Conservation (phyloP, 2,113 vertebrate genomes). For the Actinemys pallida region DNA sequence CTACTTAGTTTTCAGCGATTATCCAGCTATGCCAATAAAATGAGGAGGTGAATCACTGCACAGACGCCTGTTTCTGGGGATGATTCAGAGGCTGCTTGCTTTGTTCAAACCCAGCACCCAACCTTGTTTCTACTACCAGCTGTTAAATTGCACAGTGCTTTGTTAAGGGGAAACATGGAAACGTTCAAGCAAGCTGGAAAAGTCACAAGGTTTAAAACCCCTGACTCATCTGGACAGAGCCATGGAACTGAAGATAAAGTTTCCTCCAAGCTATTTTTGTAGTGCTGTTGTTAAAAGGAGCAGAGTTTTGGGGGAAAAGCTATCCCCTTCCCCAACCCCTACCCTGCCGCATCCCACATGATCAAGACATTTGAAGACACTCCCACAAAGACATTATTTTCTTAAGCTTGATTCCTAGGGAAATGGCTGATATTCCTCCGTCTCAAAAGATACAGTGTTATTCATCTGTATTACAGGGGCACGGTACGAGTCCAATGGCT, state of each 20-base stretch:
- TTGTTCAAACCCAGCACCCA: conserved; percentile 11
- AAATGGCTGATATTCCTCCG: neutral
- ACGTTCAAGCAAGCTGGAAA: neutral
- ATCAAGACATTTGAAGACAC: neutral
- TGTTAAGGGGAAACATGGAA: neutral
- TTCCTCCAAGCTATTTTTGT: neutral
- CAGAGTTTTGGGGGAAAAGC: neutral
- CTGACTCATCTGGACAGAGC: neutral
- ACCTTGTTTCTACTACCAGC: neutral
- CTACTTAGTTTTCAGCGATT: neutral
- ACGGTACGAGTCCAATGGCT: neutral
- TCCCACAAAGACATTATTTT: neutral
- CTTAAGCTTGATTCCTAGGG: neutral
- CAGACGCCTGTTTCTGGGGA: conserved; percentile 1
- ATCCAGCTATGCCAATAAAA: neutral
- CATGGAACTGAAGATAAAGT: neutral
- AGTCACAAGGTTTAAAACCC: neutral
- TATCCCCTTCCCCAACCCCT: too few species aligned
- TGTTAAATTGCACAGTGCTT: conserved; percentile 5
- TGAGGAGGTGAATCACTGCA: conserved; percentile 8
- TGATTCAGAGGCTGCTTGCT: conserved; percentile 18
- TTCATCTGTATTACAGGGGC: neutral
- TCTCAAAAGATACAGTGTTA: neutral
- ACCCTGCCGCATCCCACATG: neutral
- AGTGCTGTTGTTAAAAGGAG: neutral